Conservation (phyloP, 2,113 vertebrate genomes). For the Hemibagrus wyckioides region DNA sequence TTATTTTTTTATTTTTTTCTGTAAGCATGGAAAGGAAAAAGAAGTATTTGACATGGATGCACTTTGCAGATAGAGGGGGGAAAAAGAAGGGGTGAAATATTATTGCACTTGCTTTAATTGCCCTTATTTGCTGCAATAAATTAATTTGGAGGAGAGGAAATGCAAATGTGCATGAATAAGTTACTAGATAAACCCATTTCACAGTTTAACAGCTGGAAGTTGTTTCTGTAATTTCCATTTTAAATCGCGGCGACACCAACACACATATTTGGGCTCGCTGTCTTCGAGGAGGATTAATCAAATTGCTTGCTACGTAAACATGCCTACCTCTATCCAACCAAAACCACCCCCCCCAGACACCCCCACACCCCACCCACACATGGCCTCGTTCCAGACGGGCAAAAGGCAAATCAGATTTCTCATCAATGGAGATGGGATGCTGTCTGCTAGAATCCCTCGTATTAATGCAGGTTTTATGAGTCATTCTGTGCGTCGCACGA, state of each 20-base stretch:
- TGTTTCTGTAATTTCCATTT: slow-evolving; percentile 78
- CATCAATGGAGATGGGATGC: slow-evolving; percentile 12
- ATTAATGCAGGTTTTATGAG: slow-evolving; percentile 10
- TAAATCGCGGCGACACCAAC: slow-evolving; percentile 76
- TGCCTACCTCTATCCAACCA: slow-evolving; percentile 42
- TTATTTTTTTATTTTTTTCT: too few relatives aligned
- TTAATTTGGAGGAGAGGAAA: slow-evolving; percentile 53
- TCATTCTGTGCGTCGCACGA: background rate
- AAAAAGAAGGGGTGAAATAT: background rate
- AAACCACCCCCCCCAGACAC: background rate
- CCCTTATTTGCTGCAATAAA: slow-evolving; percentile 65
- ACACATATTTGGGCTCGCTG: slow-evolving; percentile 66
- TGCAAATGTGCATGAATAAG: slow-evolving; percentile 72
- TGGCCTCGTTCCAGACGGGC: background rate
- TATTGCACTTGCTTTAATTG: slow-evolving; percentile 61
- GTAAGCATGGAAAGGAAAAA: slow-evolving; percentile 34
- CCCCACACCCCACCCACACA: background rate
- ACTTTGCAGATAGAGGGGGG: background rate
- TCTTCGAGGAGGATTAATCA: slow-evolving; percentile 69
- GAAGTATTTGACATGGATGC: background rate
- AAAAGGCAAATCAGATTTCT: slow-evolving; percentile 43
- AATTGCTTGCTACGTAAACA: slow-evolving; percentile 56
- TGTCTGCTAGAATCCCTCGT: background rate
- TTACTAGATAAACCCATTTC: slow-evolving; percentile 71
- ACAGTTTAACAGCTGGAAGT: slow-evolving; percentile 76